Evolutionary conservation across 2,113 vertebrate species (phyloP).

Genomic region (Genyomyrus donnyi): DNA sequence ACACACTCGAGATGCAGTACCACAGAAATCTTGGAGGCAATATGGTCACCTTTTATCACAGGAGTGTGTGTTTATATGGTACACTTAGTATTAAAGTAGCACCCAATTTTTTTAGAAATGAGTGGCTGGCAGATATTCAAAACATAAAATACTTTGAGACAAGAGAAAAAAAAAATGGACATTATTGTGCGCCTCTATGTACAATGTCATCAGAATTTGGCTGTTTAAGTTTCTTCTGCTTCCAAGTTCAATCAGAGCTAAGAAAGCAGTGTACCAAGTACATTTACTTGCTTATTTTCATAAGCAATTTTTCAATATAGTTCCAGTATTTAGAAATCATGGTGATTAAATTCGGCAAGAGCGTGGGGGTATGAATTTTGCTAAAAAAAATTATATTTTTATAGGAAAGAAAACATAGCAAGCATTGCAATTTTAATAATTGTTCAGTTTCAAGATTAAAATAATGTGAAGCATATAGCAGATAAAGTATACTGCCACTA

Average conservation of each 20-base stretch:
- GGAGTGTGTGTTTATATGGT: too few species aligned
- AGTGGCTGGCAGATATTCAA: background rate
- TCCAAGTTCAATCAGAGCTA: background rate
- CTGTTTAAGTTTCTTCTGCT: background rate
- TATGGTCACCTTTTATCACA: too few species aligned
- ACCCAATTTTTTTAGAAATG: too few species aligned
- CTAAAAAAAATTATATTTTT: background rate
- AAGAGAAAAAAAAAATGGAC: background rate
- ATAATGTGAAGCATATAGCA: too few species aligned
- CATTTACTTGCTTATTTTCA: background rate
- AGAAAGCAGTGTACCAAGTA: background rate
- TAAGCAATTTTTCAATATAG: background rate
- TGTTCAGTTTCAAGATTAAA: background rate
- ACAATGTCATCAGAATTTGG: background rate
- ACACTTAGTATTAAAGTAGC: too few species aligned
- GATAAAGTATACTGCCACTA: background rate
- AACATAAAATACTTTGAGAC: background rate
- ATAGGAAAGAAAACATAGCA: background rate
- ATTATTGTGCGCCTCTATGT: background rate
- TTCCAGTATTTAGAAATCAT: background rate
- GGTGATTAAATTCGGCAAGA: background rate
- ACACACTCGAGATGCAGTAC: too few species aligned
- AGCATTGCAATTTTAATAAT: background rate
- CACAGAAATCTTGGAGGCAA: too few species aligned
- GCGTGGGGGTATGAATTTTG: background rate